phyloP scores from a whole-genome alignment of 2,797 vertebrate genomes.

The Apogon hyalosoma region DNA sequence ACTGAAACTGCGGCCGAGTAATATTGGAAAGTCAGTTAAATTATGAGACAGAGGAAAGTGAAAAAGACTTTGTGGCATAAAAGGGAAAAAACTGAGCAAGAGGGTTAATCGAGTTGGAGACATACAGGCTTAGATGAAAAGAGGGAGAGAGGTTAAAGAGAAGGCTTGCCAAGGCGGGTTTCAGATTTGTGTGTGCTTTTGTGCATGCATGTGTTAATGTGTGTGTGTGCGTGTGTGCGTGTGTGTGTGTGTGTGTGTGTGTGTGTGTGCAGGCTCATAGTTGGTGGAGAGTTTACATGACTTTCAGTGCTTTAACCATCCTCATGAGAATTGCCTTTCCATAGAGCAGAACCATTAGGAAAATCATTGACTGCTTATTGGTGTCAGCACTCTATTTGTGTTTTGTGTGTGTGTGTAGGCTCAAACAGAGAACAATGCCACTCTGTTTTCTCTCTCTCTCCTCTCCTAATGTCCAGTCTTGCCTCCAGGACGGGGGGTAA shows the following conservation, averaged over 20 bases:
- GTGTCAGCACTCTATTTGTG: slow-evolving; percentile 67
- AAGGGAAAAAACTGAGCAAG: slow-evolving; percentile 14
- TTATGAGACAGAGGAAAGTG: slow-evolving; percentile 5
- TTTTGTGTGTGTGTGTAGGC: slow-evolving; percentile 31
- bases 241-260: slow-evolving; percentile 13
- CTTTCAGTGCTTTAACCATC: slow-evolving; percentile 68
- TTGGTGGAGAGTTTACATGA: slow-evolving; percentile 41
- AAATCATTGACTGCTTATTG: slow-evolving; percentile 77
- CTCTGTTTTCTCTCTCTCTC: slow-evolving; percentile 42
- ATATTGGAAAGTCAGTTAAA: slow-evolving; percentile 17
- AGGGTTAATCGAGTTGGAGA: slow-evolving; percentile 35
- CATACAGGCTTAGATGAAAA: slow-evolving; percentile 44
- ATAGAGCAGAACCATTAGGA: slow-evolving; percentile 69
- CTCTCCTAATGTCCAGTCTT: slow-evolving; percentile 25
- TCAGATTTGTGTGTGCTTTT: slow-evolving; percentile 25
- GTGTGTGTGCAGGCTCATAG: slow-evolving; percentile 5
- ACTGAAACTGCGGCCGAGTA: not conserved
- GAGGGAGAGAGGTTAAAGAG: slow-evolving; percentile 41
- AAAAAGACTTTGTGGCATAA: slow-evolving; percentile 10
- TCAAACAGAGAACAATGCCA: slow-evolving; percentile 72
- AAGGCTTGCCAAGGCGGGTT: slow-evolving; percentile 45
- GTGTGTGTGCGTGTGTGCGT: slow-evolving; percentile 15
- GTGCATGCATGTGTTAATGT: slow-evolving; percentile 16
- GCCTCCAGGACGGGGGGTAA: slow-evolving; percentile 8
- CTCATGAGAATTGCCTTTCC: slow-evolving; percentile 73